A percentile compares a stretch with the other conserved stretches of the same genome.
Conservation (phyloP, 2,797 vertebrate species). For the Arctocebus calabarensis region DNA sequence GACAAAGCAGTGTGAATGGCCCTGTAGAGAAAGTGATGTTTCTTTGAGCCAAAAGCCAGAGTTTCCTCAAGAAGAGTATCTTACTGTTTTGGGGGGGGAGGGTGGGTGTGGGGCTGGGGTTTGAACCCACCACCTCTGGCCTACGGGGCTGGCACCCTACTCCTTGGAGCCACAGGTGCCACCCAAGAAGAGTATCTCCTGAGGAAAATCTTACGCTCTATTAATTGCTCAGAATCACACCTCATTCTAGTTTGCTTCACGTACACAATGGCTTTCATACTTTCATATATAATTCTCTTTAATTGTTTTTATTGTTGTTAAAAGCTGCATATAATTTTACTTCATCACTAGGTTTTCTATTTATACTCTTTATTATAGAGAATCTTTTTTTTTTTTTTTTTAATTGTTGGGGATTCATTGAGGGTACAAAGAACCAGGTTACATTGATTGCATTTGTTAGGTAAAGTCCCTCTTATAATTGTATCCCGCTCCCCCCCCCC, state of each 20-base stretch:
- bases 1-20: neutral
- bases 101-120: too few species aligned
- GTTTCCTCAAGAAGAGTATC: neutral
- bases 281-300: neutral
- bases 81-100: too few species aligned
- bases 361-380: neutral
- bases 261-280: neutral
- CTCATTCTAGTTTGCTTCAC: neutral
- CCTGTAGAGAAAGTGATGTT: neutral
- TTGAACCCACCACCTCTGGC: too few species aligned
- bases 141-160: too few species aligned
- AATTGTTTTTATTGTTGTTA: neutral
- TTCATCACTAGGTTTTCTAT: neutral
- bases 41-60: slow-evolving; percentile 15
- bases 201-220: neutral
- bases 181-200: neutral
- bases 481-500: too few species aligned
- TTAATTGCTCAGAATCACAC: neutral
- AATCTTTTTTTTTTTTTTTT: neutral
- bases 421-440: too few species aligned
- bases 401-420: too few species aligned
- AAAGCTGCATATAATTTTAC: neutral
- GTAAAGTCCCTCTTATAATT: too few species aligned
- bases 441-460: too few species aligned
- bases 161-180: too few species aligned